Conservation (phyloP, 2,797 vertebrate species). For the Microctenopoma steveboyesi region DNA sequence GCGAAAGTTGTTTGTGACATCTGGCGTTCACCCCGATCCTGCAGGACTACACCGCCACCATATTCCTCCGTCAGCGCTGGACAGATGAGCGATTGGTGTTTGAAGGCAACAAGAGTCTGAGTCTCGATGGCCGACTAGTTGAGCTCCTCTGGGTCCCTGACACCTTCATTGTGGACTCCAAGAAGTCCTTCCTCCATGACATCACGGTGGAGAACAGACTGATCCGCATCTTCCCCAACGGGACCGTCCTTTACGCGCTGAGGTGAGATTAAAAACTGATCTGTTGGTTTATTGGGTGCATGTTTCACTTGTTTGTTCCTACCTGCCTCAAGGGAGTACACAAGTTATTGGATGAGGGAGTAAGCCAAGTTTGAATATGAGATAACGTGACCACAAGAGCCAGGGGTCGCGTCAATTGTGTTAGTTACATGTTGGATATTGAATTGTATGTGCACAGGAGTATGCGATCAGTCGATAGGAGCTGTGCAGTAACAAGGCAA, state of each 20-base stretch:
- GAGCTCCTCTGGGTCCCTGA: conserved; percentile 94
- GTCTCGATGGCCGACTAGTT: conserved; percentile 90
- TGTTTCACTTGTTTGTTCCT: conserved; percentile 11
- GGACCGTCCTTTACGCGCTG: conserved; percentile 91
- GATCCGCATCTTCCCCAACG: conserved; percentile 93
- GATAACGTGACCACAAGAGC: conserved; percentile 45
- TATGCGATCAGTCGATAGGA: conserved; percentile 36
- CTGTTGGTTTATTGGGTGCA: conserved; percentile 11
- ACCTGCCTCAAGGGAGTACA: conserved; percentile 26
- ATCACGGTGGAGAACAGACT: conserved; percentile 94
- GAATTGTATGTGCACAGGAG: conserved; percentile 33
- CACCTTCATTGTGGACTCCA: conserved; percentile 94
- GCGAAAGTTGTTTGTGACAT: conserved; percentile 10
- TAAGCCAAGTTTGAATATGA: conserved; percentile 41
- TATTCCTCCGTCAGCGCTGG: conserved; percentile 93
- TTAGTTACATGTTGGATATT: conserved; percentile 32
- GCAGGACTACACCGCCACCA: conserved; percentile 94
- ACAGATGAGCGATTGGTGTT: conserved; percentile 92
- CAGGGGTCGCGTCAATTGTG: conserved; percentile 40
- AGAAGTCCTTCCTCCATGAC: conserved; percentile 94
- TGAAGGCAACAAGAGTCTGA: conserved; percentile 92
- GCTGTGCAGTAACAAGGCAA: conserved; percentile 21
- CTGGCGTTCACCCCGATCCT: conserved; percentile 34
- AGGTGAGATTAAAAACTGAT: conserved; percentile 73
- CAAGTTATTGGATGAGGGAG: conserved; percentile 37